Percentiles rank a stretch among this genome's conserved stretches.
Evolutionary conservation across 37 sponge, comb jelly and placozoan species (phyloP).

Genomic region (Chondrosia reniformis): DNA sequence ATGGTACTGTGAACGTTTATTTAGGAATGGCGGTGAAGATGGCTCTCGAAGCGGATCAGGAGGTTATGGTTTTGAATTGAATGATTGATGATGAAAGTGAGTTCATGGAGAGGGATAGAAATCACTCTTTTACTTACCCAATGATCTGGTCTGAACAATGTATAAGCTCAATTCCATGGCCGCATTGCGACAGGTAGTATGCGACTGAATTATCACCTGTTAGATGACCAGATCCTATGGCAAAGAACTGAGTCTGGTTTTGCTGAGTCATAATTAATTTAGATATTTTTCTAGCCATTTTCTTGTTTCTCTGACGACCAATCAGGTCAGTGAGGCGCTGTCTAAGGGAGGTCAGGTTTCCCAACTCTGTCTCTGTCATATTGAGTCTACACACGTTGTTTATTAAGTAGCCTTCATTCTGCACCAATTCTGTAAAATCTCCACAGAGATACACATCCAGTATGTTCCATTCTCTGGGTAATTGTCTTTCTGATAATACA

Average conservation of each 20-base stretch:
- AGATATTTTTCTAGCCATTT: constrained; percentile 25
- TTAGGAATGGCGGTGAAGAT: not conserved
- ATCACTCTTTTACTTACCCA: not conserved
- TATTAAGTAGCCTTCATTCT: constrained; percentile 18
- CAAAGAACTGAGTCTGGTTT: constrained; percentile 37
- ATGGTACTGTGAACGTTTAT: not conserved
- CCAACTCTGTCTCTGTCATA: constrained; percentile 20
- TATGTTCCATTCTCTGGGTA: not conserved
- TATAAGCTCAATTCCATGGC: not conserved
- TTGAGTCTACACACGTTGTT: constrained; percentile 10
- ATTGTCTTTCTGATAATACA: not conserved
- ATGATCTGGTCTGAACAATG: not conserved
- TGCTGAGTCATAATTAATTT: not conserved
- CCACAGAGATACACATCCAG: constrained; percentile 44
- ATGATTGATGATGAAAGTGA: not conserved
- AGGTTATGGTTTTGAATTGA: not conserved
- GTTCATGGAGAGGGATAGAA: not conserved
- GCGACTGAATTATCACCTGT: not conserved
- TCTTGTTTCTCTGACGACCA: constrained; percentile 33
- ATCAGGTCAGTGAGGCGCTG: constrained; percentile 21
- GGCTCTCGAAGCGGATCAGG: not conserved
- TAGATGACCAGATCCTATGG: constrained; percentile 55
- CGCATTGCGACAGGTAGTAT: not conserved
- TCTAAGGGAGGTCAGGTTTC: not conserved
- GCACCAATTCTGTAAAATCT: constrained; percentile 26